phyloP scores from a whole-genome alignment of 53 echinoderm and acorn worm genomes.

The Henricia sp. region DNA sequence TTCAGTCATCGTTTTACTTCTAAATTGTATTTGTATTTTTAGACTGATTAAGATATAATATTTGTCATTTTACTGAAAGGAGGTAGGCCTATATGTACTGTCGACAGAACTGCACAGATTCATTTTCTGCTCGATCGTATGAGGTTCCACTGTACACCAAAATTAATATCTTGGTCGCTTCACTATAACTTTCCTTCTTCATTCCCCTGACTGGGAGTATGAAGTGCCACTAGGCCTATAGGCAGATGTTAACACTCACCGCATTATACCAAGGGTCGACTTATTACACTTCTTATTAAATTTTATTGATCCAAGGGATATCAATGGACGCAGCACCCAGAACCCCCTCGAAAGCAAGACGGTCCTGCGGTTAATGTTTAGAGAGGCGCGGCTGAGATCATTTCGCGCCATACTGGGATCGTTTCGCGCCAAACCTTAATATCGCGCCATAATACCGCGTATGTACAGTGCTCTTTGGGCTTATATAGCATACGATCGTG shows the following conservation, averaged over 20 bases:
- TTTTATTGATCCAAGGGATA: conserved; percentile 37
- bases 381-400: conserved; percentile 57
- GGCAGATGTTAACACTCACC: conserved; percentile 54
- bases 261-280: conserved; percentile 20
- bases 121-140: too few species aligned
- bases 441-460: too few species aligned
- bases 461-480: conserved; percentile 15
- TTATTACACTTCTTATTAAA: conserved; percentile 53
- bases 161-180: not conserved
- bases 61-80: too few species aligned
- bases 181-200: not conserved
- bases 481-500: too few species aligned
- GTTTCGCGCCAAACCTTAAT: too few species aligned
- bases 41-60: too few species aligned
- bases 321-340: conserved; percentile 7
- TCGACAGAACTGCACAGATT: too few species aligned
- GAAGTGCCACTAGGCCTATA: conserved; percentile 46
- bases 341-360: conserved; percentile 46
- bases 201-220: not conserved
- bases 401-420: conserved; percentile 34
- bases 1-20: too few species aligned
- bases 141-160: too few species aligned
- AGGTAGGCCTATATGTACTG: too few species aligned
- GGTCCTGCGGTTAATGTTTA: conserved; percentile 36
- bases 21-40: too few species aligned